A percentile compares a stretch with the other conserved stretches of the same genome.
Conservation (phyloP, 2,888 invertebrate species). For the Pristionchus maxplancki region DNA sequence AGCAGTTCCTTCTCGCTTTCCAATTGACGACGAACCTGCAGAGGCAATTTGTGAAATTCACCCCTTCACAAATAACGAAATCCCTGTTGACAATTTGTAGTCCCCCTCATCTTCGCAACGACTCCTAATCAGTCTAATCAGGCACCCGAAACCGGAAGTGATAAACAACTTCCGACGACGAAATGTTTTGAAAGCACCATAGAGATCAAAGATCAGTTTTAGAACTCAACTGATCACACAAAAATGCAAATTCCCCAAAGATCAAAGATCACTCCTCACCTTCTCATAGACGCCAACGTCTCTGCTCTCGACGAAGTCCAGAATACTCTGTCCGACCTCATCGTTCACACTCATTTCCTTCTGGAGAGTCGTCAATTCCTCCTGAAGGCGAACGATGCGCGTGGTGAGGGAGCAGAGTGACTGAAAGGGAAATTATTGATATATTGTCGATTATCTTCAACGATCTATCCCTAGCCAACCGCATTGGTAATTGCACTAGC, state of each 20-base stretch:
- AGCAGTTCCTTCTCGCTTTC: constrained; percentile 63
- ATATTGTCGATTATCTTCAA: not conserved
- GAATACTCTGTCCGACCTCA: constrained; percentile 22
- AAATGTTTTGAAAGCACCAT: not conserved
- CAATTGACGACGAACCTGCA: constrained; percentile 58
- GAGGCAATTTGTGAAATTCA: constrained; percentile 22
- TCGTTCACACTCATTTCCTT: constrained; percentile 47
- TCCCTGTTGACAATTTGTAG: not conserved
- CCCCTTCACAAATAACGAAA: not conserved
- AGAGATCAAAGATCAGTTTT: not conserved
- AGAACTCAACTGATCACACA: not conserved
- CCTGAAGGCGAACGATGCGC: constrained; percentile 38
- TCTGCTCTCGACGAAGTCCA: not conserved
- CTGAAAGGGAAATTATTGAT: constrained; percentile 27
- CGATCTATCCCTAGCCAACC: not conserved
- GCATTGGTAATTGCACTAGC: not conserved
- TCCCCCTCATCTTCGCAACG: not conserved
- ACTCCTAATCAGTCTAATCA: constrained; percentile 30
- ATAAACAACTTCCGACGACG: constrained; percentile 21
- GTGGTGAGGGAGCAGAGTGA: not conserved
- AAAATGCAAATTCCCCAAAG: not conserved
- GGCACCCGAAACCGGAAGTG: not conserved
- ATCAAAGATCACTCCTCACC: not conserved
- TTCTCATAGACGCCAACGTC: constrained; percentile 34
- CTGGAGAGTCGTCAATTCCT: constrained; percentile 38